Percentiles rank a stretch among this genome's conserved stretches.
phyloP scores from a whole-genome alignment of 2,113 vertebrate species.

The Scatophagus argus region DNA sequence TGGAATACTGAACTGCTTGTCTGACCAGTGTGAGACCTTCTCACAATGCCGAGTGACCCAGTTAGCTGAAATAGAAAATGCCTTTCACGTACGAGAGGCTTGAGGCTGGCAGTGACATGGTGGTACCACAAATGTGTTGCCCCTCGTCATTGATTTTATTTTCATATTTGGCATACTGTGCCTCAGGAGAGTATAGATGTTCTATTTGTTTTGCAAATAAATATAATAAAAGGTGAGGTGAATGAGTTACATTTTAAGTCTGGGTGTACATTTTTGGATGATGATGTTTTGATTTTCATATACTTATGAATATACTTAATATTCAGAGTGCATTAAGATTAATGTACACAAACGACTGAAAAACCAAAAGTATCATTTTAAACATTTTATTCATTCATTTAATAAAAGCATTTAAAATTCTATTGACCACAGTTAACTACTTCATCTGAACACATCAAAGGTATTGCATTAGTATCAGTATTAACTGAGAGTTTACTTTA shows the following conservation, averaged over 20 bases:
- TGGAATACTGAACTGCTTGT: constrained; percentile 2
- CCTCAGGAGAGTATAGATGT: background rate
- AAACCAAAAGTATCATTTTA: too few relatives aligned
- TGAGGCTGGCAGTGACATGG: background rate
- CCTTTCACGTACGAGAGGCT: background rate
- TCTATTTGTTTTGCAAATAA: background rate
- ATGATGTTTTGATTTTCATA: background rate
- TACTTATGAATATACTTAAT: too few relatives aligned
- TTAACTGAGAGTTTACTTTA: background rate
- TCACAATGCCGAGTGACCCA: constrained; percentile 41
- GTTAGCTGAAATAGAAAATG: constrained; percentile 33
- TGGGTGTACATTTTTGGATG: background rate
- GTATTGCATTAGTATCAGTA: background rate
- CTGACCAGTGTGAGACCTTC: background rate
- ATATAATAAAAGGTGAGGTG: background rate
- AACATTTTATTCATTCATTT: too few relatives aligned
- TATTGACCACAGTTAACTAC: too few relatives aligned
- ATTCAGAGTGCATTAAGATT: too few relatives aligned
- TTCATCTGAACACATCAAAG: background rate
- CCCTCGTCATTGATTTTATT: background rate
- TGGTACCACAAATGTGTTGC: background rate
- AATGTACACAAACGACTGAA: too few relatives aligned
- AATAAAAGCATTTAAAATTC: too few relatives aligned
- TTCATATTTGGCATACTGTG: background rate
- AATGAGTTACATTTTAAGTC: background rate